Evolutionary conservation across 2,113 vertebrate genomes (phyloP), one percentile per base, ranked within the genome.

Genomic region (Orycteropus afer): DNA sequence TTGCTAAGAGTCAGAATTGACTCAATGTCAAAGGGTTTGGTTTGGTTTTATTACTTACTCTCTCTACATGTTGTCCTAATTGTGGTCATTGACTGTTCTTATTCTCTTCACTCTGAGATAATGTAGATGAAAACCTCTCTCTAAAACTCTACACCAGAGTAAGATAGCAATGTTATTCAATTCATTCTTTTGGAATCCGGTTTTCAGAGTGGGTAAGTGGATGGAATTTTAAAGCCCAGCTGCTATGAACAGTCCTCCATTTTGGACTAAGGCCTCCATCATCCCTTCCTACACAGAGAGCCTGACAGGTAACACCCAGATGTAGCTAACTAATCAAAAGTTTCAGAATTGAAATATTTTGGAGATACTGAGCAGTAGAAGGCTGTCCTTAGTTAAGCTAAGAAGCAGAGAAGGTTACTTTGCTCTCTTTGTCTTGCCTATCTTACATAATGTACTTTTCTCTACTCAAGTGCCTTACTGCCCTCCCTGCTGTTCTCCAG

Each of bases 191-290:
- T 71, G 25, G 37, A 79, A 2, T n/a, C 11, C 37, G 42, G 10
- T n/a, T 55, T 76, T 87, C n/a, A 49, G 9, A 53, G 67, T 37
- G 7, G 53, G 7, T 29, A 22, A 13, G 0, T 49, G 4, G 40
- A 27, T 77, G 12, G 49, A 3, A 7, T 47, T 15, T 29, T 37
- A 57, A 59, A 89, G 23, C 18, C 73, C 32, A 63, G 47, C 1
- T 78, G 11, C 37, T 12, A 13, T 1, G 14, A 59, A 32, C 0
- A 0, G 25, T 45, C 5, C 27, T 45, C 8, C 22, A 40, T 12
- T 17, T 5, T 55, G 29, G n/a, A 20, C 5, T 71, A 40, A 61
- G 9, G 20, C 20, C 7, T 40, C 12, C 7, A 7, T 27, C 23
- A 37, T 1, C 20, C 20, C 17, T 53, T 76, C 27, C 10, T 57